phyloP scores from a whole-genome alignment of 2,888 invertebrate species.

The Cerceris ruficornis region DNA sequence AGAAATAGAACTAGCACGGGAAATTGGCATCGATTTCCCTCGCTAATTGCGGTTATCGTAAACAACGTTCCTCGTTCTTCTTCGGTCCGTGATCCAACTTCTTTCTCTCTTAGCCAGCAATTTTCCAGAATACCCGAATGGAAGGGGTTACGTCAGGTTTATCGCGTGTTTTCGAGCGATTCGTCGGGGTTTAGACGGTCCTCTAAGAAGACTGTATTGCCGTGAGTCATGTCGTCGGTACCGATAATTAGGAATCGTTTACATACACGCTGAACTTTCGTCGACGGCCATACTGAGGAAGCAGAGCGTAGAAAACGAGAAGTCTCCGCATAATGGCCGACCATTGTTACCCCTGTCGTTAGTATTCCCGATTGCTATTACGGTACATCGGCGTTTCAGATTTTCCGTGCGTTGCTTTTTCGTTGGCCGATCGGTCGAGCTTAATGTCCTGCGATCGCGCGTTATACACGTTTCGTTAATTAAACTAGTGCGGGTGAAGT shows the following conservation, averaged over 20 bases:
- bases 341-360: slow-evolving; percentile 37
- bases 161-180: slow-evolving; percentile 51
- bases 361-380: slow-evolving; percentile 32
- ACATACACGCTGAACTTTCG: slow-evolving; percentile 49
- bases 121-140: slow-evolving; percentile 14
- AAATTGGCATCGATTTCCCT: slow-evolving; percentile 14
- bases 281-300: slow-evolving; percentile 21
- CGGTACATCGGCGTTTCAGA: slow-evolving; percentile 19
- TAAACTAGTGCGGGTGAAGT: not conserved
- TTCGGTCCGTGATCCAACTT: not conserved
- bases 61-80: not conserved
- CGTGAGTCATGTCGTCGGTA: slow-evolving; percentile 40
- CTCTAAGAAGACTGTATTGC: slow-evolving; percentile 27
- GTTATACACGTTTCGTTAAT: slow-evolving; percentile 17
- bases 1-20: slow-evolving; percentile 5
- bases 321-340: slow-evolving; percentile 47
- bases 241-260: slow-evolving; percentile 63
- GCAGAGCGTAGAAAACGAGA: slow-evolving; percentile 37
- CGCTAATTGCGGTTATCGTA: slow-evolving; percentile 17
- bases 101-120: not conserved
- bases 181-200: slow-evolving; percentile 30
- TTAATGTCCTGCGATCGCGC: slow-evolving; percentile 21
- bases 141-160: slow-evolving; percentile 4
- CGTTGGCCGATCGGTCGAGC: slow-evolving; percentile 25
- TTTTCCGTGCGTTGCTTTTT: slow-evolving; percentile 17